Conservation (phyloP, 1,140 invertebrate genomes). For the Argopecten irradians region DNA sequence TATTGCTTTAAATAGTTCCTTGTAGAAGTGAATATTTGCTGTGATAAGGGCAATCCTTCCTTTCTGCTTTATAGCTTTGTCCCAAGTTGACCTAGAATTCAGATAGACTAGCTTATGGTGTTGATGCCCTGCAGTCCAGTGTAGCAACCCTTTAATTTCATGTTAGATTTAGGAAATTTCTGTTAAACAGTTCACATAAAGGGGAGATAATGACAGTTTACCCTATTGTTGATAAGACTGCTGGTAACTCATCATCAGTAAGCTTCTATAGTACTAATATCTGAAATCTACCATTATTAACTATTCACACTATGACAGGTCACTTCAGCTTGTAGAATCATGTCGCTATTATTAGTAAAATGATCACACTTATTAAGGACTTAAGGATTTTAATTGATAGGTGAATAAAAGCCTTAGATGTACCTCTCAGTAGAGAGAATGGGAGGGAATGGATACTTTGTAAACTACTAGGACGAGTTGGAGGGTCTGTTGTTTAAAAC, state of each 20-base stretch:
- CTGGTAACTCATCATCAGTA: not conserved
- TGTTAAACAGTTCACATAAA: not conserved
- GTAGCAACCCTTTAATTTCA: not conserved
- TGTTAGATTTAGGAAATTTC: not conserved
- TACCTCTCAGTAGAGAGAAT: no score
- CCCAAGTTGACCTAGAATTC: not conserved
- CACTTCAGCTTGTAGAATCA: slow-evolving; percentile 15
- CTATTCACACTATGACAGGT: not conserved
- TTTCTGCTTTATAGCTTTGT: not conserved
- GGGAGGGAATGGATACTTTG: no score
- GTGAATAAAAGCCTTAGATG: no score
- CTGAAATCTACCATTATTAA: not conserved
- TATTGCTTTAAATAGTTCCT: not conserved
- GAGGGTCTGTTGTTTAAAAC: no score
- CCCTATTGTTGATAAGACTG: not conserved
- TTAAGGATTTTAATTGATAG: no score
- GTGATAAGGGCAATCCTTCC: not conserved
- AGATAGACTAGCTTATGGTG: not conserved
- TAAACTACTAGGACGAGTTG: no score
- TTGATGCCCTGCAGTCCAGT: not conserved
- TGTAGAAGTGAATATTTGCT: not conserved
- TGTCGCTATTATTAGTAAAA: no score
- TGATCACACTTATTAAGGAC: no score
- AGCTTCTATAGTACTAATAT: not conserved
- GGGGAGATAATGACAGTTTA: not conserved